phyloP scores from a whole-genome alignment of 1,140 invertebrate species.

The Propsilocerus akamusi region DNA sequence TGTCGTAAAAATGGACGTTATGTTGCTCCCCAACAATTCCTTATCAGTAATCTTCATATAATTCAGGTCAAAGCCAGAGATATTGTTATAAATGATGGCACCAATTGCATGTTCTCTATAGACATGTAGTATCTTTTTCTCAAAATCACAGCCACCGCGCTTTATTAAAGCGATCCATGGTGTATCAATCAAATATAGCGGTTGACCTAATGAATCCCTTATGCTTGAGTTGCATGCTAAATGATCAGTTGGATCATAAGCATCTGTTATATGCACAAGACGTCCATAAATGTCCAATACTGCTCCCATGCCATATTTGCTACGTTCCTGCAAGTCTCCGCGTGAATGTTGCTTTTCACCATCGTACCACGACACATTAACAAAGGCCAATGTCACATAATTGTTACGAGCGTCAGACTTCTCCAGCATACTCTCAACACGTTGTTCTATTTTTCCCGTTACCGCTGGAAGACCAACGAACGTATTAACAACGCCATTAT shows the following conservation, averaged over 20 bases:
- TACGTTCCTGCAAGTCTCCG: slow-evolving; percentile 30
- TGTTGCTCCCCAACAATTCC: slow-evolving; percentile 11
- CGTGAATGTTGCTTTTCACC: background rate
- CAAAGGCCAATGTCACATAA: background rate
- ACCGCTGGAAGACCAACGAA: background rate
- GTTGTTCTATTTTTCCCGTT: background rate
- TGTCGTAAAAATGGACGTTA: background rate
- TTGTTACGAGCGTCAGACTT: background rate
- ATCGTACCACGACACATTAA: background rate
- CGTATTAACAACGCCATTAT: background rate
- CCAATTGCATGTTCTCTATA: slow-evolving; percentile 45
- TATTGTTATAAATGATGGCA: slow-evolving; percentile 57
- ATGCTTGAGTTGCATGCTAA: slow-evolving; percentile 42
- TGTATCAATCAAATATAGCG: slow-evolving; percentile 25
- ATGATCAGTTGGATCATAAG: slow-evolving; percentile 32
- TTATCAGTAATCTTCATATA: slow-evolving; percentile 47
- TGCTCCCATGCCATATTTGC: slow-evolving; percentile 46
- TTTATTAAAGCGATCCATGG: slow-evolving; percentile 59
- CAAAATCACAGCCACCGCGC: slow-evolving; percentile 53
- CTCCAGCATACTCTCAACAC: background rate
- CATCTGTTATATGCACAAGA: slow-evolving; percentile 35
- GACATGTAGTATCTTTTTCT: slow-evolving; percentile 53
- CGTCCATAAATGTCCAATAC: slow-evolving; percentile 36
- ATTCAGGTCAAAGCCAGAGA: slow-evolving; percentile 38
- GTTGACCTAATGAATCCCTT: slow-evolving; percentile 28